A percentile compares a stretch with the other conserved stretches of the same genome.
These are phyloP conservation scores for Pteronura brasiliensis DNA, from an alignment of 2,113 vertebrate genomes.

Conservation along the genomic window DNA sequence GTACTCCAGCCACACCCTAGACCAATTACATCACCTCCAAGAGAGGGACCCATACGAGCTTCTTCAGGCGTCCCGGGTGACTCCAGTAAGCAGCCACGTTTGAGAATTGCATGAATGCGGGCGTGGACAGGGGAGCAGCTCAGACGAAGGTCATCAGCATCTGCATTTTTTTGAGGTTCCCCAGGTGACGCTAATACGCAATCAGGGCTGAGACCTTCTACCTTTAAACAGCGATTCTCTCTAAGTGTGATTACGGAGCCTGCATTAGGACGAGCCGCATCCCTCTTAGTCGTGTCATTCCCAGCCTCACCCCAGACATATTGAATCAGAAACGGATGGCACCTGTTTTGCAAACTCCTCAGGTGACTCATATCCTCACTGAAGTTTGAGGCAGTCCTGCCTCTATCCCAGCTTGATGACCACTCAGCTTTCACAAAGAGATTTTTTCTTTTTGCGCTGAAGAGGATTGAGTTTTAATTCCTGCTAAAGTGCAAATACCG, in stretches of 20 bases:
- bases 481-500: neutral
- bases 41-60: neutral
- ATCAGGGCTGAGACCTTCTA: neutral
- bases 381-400: neutral
- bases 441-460: neutral
- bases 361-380: neutral
- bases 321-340: neutral
- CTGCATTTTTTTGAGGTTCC: neutral
- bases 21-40: neutral
- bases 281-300: neutral
- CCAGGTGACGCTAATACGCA: neutral
- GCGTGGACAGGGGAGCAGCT: too few relatives aligned
- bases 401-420: neutral
- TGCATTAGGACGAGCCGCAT: fast-evolving
- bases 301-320: neutral
- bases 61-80: neutral
- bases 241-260: neutral
- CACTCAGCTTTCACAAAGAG: neutral
- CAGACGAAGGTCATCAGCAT: neutral
- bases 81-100: neutral
- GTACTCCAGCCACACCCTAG: neutral
- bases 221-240: neutral
- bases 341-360: neutral
- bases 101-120: neutral
- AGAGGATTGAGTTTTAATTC: neutral